A percentile compares a stretch with the other conserved stretches of the same genome.
phyloP scores from a whole-genome alignment of 2,113 vertebrate genomes.

The Bolborhynchus lineola region DNA sequence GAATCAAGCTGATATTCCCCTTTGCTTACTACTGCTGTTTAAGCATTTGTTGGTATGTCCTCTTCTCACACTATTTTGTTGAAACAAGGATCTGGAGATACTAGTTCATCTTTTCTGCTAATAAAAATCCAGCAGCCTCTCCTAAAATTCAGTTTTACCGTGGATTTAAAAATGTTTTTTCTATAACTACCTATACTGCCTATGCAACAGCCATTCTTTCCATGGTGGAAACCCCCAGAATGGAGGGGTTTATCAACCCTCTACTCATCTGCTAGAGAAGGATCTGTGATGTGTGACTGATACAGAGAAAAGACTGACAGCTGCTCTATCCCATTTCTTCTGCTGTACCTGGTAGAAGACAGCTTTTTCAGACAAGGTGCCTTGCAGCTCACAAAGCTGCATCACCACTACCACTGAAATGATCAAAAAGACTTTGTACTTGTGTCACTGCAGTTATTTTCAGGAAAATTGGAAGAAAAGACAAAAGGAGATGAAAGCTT shows the following conservation, averaged over 20 bases:
- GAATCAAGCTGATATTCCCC: neutral
- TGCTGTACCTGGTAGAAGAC: neutral
- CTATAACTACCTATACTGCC: neutral
- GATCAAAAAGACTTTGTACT: slow-evolving; percentile 49
- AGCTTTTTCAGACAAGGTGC: neutral
- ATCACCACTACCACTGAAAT: slow-evolving; percentile 8
- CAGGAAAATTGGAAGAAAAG: slow-evolving; percentile 31
- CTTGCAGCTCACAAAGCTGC: slow-evolving; percentile 8
- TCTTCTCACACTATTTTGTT: neutral
- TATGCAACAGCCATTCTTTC: neutral
- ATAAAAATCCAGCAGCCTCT: neutral
- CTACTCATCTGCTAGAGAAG: neutral
- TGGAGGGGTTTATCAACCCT: neutral
- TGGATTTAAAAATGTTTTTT: neutral
- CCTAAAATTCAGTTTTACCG: neutral
- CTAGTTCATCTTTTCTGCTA: neutral
- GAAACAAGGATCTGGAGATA: neutral
- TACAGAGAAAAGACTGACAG: neutral
- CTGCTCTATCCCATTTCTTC: neutral
- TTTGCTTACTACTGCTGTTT: neutral
- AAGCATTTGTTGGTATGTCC: neutral
- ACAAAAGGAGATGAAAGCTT: slow-evolving; percentile 47
- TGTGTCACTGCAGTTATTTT: slow-evolving; percentile 38
- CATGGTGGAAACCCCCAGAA: neutral
- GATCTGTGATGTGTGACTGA: neutral